Percentiles rank a stretch among this genome's conserved stretches.
Conservation (phyloP, 1,140 invertebrate species). For the Temnothorax curvispinosus region DNA sequence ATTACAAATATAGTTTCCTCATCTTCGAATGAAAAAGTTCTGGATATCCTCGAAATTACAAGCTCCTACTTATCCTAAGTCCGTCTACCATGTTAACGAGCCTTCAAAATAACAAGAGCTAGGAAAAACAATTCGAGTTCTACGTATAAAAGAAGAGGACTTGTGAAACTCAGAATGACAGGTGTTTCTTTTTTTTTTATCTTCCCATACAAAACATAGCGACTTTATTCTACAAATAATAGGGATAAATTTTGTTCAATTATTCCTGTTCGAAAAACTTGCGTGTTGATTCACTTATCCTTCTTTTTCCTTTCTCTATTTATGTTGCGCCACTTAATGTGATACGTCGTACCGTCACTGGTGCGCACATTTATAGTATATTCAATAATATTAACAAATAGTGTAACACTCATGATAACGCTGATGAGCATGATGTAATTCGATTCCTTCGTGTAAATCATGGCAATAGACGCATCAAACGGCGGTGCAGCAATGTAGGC, state of each 20-base stretch:
- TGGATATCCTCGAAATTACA: slow-evolving; percentile 65
- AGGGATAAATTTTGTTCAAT: slow-evolving; percentile 80
- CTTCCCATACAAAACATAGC: slow-evolving; percentile 85
- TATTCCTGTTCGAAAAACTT: slow-evolving; percentile 76
- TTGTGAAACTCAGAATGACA: slow-evolving; percentile 70
- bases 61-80: slow-evolving; percentile 72
- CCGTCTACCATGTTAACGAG: slow-evolving; percentile 58
- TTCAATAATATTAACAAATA: slow-evolving; percentile 57
- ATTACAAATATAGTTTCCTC: slow-evolving; percentile 76
- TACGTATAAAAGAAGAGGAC: slow-evolving; percentile 71
- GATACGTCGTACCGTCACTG: slow-evolving; percentile 39
- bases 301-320: slow-evolving; percentile 64
- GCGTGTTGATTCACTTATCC: slow-evolving; percentile 67
- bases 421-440: slow-evolving; percentile 70
- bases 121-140: slow-evolving; percentile 59
- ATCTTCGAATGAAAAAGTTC: slow-evolving; percentile 73
- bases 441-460: slow-evolving; percentile 72
- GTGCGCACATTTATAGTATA: slow-evolving; percentile 39
- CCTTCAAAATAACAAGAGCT: slow-evolving; percentile 60
- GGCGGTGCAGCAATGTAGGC: slow-evolving; percentile 70
- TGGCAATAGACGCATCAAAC: slow-evolving; percentile 70
- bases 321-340: slow-evolving; percentile 69
- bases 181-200: slow-evolving; percentile 55
- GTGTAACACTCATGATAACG: slow-evolving; percentile 78
- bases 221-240: slow-evolving; percentile 86